Percentiles rank a stretch among this genome's conserved stretches.
Evolutionary conservation across 2,797 vertebrate genomes (phyloP).

Genomic region (Margarornis squamiger): DNA sequence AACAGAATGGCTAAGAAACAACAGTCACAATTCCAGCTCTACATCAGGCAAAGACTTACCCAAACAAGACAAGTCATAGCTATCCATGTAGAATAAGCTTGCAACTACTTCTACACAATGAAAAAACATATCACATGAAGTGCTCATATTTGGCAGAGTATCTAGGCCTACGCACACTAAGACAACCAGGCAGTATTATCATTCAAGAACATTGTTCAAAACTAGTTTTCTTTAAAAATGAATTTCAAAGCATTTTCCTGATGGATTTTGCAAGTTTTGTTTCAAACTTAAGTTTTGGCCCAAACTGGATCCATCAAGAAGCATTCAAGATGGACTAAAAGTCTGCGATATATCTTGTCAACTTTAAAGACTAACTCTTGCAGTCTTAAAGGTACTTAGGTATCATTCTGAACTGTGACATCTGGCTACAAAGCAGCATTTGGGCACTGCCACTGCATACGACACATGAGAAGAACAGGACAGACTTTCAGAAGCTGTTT

Average conservation of each 20-base stretch:
- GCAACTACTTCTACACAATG: neutral
- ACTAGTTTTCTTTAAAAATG: neutral
- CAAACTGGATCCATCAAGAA: neutral
- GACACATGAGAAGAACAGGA: fast-evolving
- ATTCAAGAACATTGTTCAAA: neutral
- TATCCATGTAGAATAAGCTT: neutral
- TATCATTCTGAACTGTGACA: neutral
- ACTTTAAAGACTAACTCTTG: neutral
- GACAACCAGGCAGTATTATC: neutral
- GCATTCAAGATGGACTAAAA: neutral
- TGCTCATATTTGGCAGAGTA: neutral
- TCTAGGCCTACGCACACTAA: neutral
- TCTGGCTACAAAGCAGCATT: neutral
- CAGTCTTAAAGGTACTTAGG: neutral
- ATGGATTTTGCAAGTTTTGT: neutral
- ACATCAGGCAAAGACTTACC: neutral
- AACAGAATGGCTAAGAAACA: neutral
- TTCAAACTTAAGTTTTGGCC: neutral
- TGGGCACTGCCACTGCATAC: neutral
- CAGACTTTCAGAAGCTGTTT: neutral
- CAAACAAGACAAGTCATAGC: neutral
- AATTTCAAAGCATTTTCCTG: neutral
- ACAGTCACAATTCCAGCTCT: neutral
- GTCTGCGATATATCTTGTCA: neutral
- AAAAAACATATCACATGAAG: neutral